These are phyloP conservation scores for Tanypteryx hageni DNA, from an alignment of 2,888 invertebrate species.

Conservation along the genomic window DNA sequence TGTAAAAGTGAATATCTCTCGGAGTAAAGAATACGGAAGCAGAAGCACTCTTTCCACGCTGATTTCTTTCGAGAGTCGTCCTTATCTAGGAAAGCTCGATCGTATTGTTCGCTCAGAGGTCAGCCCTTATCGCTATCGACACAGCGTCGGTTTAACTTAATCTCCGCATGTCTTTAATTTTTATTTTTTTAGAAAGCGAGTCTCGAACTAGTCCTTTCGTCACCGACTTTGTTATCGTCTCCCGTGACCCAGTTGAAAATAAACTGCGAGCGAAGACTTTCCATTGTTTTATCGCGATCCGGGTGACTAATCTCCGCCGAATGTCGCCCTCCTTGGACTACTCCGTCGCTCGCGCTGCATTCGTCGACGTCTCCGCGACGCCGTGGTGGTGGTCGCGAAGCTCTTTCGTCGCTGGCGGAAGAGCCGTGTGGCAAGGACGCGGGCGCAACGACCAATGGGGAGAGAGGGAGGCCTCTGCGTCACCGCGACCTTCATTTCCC, in stretches of 20 bases:
- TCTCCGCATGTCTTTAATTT: background rate
- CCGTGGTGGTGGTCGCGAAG: too few species aligned
- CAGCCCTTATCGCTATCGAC: background rate
- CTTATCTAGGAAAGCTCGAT: too few species aligned
- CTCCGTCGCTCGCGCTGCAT: background rate
- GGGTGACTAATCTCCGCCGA: conserved; percentile 1
- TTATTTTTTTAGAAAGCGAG: background rate
- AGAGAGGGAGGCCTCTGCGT: background rate
- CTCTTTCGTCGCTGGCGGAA: background rate
- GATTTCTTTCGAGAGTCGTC: too few species aligned
- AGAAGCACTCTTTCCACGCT: too few species aligned
- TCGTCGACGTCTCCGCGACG: background rate
- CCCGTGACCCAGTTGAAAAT: background rate
- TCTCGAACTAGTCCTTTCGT: background rate
- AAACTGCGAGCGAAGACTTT: background rate
- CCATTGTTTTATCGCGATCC: conserved; percentile 18
- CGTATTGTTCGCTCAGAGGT: too few species aligned
- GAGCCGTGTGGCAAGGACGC: background rate
- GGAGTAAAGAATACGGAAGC: too few species aligned
- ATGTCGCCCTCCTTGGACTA: conserved; percentile 11
- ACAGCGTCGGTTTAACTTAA: background rate
- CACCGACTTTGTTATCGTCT: background rate
- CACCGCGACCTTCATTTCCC: background rate
- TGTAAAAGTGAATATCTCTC: too few species aligned
- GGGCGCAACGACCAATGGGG: background rate